Conservation (phyloP, 2,113 vertebrate genomes). For the Verasper variegatus region DNA sequence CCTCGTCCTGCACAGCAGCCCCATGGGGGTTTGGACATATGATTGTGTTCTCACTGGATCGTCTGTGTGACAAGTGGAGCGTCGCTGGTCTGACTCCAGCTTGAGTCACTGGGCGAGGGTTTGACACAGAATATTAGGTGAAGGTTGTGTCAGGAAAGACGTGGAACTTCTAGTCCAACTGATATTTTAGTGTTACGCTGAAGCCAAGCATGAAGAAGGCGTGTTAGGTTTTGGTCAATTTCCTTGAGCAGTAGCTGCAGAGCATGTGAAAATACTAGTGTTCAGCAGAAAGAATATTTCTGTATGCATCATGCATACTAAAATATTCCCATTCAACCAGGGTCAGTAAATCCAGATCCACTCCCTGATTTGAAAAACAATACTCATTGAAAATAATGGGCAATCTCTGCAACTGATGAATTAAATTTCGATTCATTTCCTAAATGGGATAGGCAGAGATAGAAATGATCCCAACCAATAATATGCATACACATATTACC, state of each 20-base stretch:
- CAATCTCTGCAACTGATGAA: slow-evolving; percentile 66
- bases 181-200: not conserved
- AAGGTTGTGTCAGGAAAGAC: slow-evolving; percentile 42
- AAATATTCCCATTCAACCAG: not conserved
- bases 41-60: slow-evolving; percentile 40
- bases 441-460: slow-evolving; percentile 60
- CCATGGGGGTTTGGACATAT: not conserved
- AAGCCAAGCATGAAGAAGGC: slow-evolving; percentile 22
- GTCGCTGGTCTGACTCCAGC: not conserved
- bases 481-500: slow-evolving; percentile 62
- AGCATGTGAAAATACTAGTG: not conserved
- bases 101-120: slow-evolving; percentile 11
- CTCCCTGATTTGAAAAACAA: slow-evolving; percentile 63
- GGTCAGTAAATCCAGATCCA: slow-evolving; percentile 33
- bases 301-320: not conserved
- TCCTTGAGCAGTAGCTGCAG: not conserved
- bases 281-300: not conserved
- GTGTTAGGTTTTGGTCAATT: slow-evolving; percentile 8
- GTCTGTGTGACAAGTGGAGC: slow-evolving; percentile 19
- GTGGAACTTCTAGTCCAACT: not conserved
- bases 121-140: slow-evolving; percentile 22
- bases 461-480: slow-evolving; percentile 67
- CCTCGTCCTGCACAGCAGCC: slow-evolving; percentile 17
- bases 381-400: slow-evolving; percentile 65
- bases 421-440: slow-evolving; percentile 72